A percentile compares a stretch with the other conserved stretches of the same genome.
Evolutionary conservation across 2,888 invertebrate species (phyloP).

Genomic region (Meteorus cinctellus): DNA sequence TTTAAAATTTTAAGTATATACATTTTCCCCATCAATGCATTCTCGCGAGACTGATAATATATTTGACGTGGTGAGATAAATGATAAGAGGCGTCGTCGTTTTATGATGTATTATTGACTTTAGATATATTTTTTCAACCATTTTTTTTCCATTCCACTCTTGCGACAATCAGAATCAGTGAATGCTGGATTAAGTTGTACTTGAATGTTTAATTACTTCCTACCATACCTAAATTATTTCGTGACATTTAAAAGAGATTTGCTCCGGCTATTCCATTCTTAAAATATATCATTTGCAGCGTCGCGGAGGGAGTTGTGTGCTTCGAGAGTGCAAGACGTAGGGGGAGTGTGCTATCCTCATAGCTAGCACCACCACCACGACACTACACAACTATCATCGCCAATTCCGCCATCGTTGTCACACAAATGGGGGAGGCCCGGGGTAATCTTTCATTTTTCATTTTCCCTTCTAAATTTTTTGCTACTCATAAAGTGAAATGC

Average conservation of each 20-base stretch:
- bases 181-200: conserved; percentile 21
- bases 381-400: background rate
- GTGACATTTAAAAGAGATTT: conserved; percentile 39
- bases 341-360: conserved; percentile 10
- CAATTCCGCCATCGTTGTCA: conserved; percentile 28
- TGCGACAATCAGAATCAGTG: background rate
- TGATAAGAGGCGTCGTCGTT: conserved; percentile 15
- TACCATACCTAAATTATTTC: conserved; percentile 41
- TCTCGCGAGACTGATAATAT: background rate
- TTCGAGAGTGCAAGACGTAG: conserved; percentile 19
- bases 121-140: background rate
- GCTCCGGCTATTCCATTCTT: conserved; percentile 33
- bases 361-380: conserved; percentile 17
- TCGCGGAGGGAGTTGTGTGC: conserved; percentile 31
- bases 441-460: conserved; percentile 12
- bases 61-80: conserved; percentile 5
- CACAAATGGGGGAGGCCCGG: conserved; percentile 28
- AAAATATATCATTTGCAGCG: conserved; percentile 42
- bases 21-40: background rate
- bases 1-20: background rate
- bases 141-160: background rate
- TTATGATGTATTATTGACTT: background rate
- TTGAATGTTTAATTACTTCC: background rate
- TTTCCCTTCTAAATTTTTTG: background rate
- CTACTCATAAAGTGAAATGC: background rate